Conservation (phyloP, 1,140 invertebrate species). For the Alviniconcha marisindica region DNA sequence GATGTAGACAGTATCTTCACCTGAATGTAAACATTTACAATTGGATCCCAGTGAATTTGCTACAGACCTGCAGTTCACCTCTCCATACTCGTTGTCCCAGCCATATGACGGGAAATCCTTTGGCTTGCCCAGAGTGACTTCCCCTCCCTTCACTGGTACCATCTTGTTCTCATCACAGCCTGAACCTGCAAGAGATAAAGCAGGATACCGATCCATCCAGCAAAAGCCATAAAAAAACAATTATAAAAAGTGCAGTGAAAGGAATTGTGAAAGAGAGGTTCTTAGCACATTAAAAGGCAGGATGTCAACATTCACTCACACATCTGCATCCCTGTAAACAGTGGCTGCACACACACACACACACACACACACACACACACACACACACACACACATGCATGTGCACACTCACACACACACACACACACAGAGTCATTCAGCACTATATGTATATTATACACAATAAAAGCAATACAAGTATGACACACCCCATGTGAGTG, state of each 20-base stretch:
- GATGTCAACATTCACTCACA: too few species aligned
- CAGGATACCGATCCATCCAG: too few species aligned
- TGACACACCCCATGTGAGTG: conserved; percentile 61
- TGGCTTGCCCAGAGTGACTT: conserved; percentile 73
- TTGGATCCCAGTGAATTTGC: neutral
- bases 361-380: conserved; percentile 3
- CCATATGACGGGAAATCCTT: conserved; percentile 73
- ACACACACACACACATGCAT: too few species aligned
- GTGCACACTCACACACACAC: neutral
- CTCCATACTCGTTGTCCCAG: conserved; percentile 76
- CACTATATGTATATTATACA: neutral
- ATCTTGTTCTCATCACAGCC: conserved; percentile 42
- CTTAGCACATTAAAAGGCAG: too few species aligned
- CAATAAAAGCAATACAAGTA: neutral
- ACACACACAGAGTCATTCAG: neutral
- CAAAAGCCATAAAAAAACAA: too few species aligned
- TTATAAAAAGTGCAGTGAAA: neutral
- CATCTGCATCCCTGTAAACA: too few species aligned
- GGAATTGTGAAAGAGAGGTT: too few species aligned
- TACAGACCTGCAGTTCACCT: conserved; percentile 59
- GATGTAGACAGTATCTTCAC: too few species aligned
- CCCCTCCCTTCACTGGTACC: conserved; percentile 34
- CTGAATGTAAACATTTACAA: too few species aligned
- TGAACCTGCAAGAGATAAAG: conserved; percentile 26
- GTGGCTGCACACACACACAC: neutral